Evolutionary conservation across 92 coral and sea anemone genomes (phyloP), one percentile per base, ranked within the genome.

Genomic region (Parazoanthus darwini): DNA sequence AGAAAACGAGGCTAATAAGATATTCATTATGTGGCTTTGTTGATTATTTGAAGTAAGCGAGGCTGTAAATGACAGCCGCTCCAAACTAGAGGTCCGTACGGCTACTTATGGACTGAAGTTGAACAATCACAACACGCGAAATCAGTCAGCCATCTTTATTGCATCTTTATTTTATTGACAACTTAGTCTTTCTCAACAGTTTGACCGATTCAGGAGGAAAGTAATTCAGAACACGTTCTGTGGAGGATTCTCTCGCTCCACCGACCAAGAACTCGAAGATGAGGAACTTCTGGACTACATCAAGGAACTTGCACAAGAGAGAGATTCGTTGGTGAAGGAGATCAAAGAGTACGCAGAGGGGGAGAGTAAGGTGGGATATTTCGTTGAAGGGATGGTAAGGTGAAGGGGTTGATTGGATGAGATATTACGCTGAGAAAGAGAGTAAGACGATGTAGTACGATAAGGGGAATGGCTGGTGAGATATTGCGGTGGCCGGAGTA

Each of bases 231-330:
- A 93, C 91, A 90, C 93, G 15, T 95, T 88, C 79, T 89, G 92
- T 35, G 93, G 93, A 29, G 93, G 91, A 23, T 77, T 91, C 84
- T 79, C 85, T 66, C 92, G 91, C 20, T 77, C 94, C 13, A 86
- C 88, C 74, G 92, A 92, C 79, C 91, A 89, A 66, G 98, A 96
- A 89, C 86, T 96, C 80, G 96, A 96, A 66, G 98, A 96, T 72
- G 96, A 94, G 59, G 98, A 96, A 88, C 88, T 96, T 2, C 85
- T 94, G 58, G 98, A 96, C 77, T 88, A 89, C 90, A 89, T 96
- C 63, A 93, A 92, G 82, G 94, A 96, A 82, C 58, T 93, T 82
- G 86, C 93, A 22, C 94, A 93, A 80, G 98, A 96, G 23, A 94
- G 90, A 56, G 88, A 87, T 11, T 80, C 90, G 11, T 91, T 96